Base-by-base conservation (phyloP, 2,888 invertebrate species). In the Diadegma fenestrale region DNA sequence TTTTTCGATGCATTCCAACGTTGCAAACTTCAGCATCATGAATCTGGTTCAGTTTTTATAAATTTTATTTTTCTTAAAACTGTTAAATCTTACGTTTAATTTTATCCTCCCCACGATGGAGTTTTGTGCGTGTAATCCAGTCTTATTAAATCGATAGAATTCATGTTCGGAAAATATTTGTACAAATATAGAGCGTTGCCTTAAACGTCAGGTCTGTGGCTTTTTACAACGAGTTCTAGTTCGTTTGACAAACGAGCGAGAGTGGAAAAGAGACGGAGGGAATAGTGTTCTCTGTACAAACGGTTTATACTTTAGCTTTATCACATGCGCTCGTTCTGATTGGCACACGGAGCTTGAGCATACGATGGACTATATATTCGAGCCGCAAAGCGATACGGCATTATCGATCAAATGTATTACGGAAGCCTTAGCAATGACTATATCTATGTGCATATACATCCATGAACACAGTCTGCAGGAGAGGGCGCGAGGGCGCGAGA, bases 391-490 rank as follows among this genome's bases (percentile, higher is more conserved):
- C 86, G 90, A 90, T 89, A 89, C 88, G 84, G 75, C 84, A 84
- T 88, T 92, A 92, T 92, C 88, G 92, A 92, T 92, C 91, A 92
- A 91, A 89, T 85, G 85, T 88, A 91, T 90, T 92, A 90, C 89
- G 87, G 92, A 91, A 92, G 89, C 92, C 91, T 72, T 91, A 91
- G 80, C 80, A 78, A 82, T 88, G 89, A 8, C 8, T 87, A 85
- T 86, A 80, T 87, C 73, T 75, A 82, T 85, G 54, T 22, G 22
- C 22, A 58, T 2, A 58, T 26, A 14, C 37, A 33, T 72, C 22
- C 22, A 37, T 30, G 19, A 26, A 51, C 17, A n/a, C n/a, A n/a
- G n/a, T 48, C 48, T 48, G 48, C n/a, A n/a, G n/a, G 48, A n/a
- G 33, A 73, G 73, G 33, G 69, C 51, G 76, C 51, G 76, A 58